Evolutionary conservation across 2,797 vertebrate species (phyloP).

Genomic region (Anas capensis): DNA sequence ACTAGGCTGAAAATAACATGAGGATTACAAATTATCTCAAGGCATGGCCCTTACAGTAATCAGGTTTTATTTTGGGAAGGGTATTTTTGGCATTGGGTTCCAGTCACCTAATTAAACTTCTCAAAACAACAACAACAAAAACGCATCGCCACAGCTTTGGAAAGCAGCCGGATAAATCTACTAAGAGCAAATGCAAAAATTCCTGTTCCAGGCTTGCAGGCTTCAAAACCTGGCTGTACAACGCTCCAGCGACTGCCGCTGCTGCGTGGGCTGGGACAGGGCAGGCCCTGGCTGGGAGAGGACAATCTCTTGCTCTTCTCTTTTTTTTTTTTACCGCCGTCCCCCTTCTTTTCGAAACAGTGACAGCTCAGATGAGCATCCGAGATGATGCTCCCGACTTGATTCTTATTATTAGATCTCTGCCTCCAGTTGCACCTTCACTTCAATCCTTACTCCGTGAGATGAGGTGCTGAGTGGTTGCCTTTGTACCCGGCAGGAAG

Average conservation of each 20-base stretch:
- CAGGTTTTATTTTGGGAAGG: constrained; percentile 1
- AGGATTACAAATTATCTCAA: constrained; percentile 1
- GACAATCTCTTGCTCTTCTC: neutral
- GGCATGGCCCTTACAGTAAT: neutral
- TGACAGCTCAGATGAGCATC: neutral
- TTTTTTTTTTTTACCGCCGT: neutral
- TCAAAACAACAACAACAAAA: neutral
- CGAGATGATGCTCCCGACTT: neutral
- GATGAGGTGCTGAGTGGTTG: neutral
- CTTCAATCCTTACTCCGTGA: neutral
- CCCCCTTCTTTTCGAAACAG: neutral
- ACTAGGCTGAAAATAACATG: neutral
- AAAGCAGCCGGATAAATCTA: neutral
- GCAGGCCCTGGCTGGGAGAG: neutral
- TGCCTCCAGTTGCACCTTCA: neutral
- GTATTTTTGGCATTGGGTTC: constrained; percentile 8
- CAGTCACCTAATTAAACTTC: constrained; percentile 31
- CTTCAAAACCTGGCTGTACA: neutral
- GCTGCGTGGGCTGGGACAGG: neutral
- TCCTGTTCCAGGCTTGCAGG: neutral
- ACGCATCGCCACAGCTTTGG: neutral
- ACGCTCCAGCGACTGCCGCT: neutral
- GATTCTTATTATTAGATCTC: constrained; percentile 3
- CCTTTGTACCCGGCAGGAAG: neutral
- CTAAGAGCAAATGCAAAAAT: neutral